Percentiles rank a stretch among this genome's conserved stretches.
Evolutionary conservation across 2,113 vertebrate species (phyloP).

Genomic region (Pungitius pungitius): DNA sequence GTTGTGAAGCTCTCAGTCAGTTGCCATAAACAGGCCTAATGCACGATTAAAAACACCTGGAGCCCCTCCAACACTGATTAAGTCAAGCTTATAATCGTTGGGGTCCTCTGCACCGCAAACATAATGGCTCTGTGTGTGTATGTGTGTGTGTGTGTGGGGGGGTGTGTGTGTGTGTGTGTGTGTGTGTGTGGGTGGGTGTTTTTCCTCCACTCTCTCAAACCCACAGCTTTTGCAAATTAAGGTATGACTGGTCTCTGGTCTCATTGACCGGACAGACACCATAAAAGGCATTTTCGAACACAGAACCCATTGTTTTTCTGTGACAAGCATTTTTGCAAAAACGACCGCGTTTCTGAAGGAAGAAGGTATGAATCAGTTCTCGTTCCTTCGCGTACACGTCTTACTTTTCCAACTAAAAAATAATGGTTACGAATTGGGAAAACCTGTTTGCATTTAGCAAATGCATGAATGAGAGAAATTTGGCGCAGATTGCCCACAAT

Average conservation of each 20-base stretch:
- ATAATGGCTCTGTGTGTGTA: slow-evolving; percentile 26
- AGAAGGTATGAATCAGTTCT: slow-evolving; percentile 23
- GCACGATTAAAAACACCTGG: slow-evolving; percentile 69
- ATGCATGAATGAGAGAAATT: slow-evolving; percentile 15
- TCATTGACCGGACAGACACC: slow-evolving; percentile 51
- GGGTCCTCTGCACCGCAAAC: slow-evolving; percentile 20
- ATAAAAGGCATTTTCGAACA: slow-evolving; percentile 52
- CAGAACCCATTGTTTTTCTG: slow-evolving; percentile 39
- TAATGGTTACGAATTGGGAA: slow-evolving; percentile 7
- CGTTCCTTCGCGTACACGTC: slow-evolving; percentile 19
- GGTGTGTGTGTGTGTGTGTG: too few relatives aligned
- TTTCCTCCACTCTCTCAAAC: slow-evolving; percentile 23
- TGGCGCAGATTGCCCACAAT: not conserved
- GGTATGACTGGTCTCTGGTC: slow-evolving; percentile 54
- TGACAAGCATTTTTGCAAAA: slow-evolving; percentile 8
- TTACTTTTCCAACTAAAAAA: slow-evolving; percentile 16
- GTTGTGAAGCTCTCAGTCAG: slow-evolving; percentile 48
- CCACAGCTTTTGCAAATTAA: slow-evolving; percentile 62
- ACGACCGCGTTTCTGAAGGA: slow-evolving; percentile 7
- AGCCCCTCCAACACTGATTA: slow-evolving; percentile 55
- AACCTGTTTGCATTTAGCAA: slow-evolving; percentile 15
- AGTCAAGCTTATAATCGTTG: slow-evolving; percentile 59
- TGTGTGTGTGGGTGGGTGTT: not conserved
- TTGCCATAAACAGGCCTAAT: slow-evolving; percentile 64
- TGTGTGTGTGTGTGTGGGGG: slow-evolving; percentile 12